These are phyloP conservation scores for Bembecia ichneumoniformis DNA, from an alignment of 2,888 invertebrate species.

Conservation along the genomic window DNA sequence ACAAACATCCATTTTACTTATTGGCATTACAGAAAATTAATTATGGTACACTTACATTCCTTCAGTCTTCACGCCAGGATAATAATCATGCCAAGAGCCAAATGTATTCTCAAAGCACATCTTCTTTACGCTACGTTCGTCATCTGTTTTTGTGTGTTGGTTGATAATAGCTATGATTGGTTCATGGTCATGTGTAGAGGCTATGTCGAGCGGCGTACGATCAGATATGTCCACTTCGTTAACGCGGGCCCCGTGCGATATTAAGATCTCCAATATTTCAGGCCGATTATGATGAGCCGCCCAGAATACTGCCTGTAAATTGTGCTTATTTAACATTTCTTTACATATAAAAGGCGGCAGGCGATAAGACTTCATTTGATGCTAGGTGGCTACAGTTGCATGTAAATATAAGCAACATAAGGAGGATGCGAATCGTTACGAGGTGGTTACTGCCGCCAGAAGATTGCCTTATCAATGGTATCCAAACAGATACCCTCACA, in stretches of 20 bases:
- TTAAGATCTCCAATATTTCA: conserved; percentile 66
- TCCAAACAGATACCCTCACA: too few species aligned
- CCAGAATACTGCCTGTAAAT: conserved; percentile 75
- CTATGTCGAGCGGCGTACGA: conserved; percentile 66
- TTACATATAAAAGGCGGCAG: too few species aligned
- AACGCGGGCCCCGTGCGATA: conserved; percentile 63
- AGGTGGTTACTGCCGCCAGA: too few species aligned
- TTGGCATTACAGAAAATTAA: too few species aligned
- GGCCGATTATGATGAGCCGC: conserved; percentile 71
- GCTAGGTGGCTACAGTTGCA: too few species aligned
- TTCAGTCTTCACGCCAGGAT: conserved; percentile 50
- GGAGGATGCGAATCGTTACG: too few species aligned
- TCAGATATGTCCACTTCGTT: conserved; percentile 63
- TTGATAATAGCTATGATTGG: conserved; percentile 59
- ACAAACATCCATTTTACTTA: too few species aligned
- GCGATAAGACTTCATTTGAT: not conserved
- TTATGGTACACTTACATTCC: conserved; percentile 29
- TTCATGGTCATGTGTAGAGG: conserved; percentile 60
- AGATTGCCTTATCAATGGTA: too few species aligned
- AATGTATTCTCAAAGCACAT: conserved; percentile 17
- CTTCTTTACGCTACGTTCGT: conserved; percentile 18
- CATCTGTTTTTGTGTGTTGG: conserved; percentile 31
- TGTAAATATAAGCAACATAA: too few species aligned
- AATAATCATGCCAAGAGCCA: conserved; percentile 64
- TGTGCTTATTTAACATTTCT: not conserved